A percentile compares a stretch with the other conserved stretches of the same genome.
These are phyloP conservation scores for Myripristis jacobus DNA, from an alignment of 2,797 vertebrate genomes.

Conservation along the genomic window DNA sequence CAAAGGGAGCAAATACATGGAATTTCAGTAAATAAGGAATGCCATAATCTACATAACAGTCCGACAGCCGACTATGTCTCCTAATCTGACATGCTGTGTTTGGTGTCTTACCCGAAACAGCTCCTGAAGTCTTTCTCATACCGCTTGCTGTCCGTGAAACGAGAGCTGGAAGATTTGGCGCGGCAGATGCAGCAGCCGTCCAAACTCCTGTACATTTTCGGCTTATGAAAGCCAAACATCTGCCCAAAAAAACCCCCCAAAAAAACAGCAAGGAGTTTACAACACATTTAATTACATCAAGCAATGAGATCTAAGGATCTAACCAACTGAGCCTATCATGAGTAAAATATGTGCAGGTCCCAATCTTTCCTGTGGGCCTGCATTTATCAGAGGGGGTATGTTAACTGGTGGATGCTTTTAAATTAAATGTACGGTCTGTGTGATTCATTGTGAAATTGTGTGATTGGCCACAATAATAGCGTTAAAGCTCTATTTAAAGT, in stretches of 20 bases:
- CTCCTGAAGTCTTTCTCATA: slow-evolving; percentile 93
- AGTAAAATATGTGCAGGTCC: slow-evolving; percentile 7
- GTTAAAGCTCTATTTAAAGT: slow-evolving; percentile 14
- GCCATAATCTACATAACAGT: not conserved
- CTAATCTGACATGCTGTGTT: slow-evolving; percentile 21
- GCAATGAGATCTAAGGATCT: not conserved
- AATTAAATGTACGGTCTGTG: not conserved
- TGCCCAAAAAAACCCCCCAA: slow-evolving; percentile 58
- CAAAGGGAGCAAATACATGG: not conserved
- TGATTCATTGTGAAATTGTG: not conserved
- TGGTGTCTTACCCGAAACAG: slow-evolving; percentile 85
- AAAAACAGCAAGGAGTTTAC: slow-evolving; percentile 10
- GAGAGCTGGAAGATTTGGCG: slow-evolving; percentile 98
- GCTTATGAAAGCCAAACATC: slow-evolving; percentile 99
- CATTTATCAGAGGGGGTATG: not conserved
- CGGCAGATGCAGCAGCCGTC: slow-evolving; percentile 99
- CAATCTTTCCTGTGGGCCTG: not conserved
- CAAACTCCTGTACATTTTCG: slow-evolving; percentile 99
- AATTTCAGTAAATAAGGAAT: not conserved
- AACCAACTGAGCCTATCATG: not conserved
- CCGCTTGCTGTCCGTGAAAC: slow-evolving; percentile 98
- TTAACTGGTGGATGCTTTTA: not conserved
- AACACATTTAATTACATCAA: not conserved
- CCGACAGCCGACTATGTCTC: slow-evolving; percentile 1
- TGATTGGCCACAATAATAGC: slow-evolving; percentile 14